Conservation (phyloP, 2,888 invertebrate species). For the Eubasilissa splendida region DNA sequence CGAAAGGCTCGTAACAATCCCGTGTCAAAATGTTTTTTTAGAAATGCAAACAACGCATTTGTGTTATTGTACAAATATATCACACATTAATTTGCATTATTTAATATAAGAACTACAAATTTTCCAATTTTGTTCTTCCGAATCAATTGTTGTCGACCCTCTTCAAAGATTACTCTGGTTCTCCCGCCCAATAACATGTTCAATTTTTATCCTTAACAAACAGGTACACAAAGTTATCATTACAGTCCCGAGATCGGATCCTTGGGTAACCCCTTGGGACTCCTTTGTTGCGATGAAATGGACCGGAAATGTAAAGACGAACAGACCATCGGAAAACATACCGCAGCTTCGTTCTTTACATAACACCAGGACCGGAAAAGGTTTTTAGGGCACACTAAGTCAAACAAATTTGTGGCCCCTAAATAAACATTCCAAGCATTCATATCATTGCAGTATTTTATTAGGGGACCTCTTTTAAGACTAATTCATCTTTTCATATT, state of each 20-base stretch:
- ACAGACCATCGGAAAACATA: slow-evolving; percentile 29
- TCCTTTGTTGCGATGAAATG: slow-evolving; percentile 29
- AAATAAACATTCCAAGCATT: too few species aligned
- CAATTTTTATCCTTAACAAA: slow-evolving; percentile 18
- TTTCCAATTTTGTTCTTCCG: slow-evolving; percentile 17
- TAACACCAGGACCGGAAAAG: slow-evolving; percentile 1
- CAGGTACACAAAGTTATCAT: slow-evolving; percentile 21
- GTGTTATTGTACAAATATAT: too few species aligned
- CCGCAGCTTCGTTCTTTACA: slow-evolving; percentile 19
- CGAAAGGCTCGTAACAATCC: too few species aligned
- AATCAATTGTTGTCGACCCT: slow-evolving; percentile 35
- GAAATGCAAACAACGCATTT: too few species aligned
- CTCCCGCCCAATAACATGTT: slow-evolving; percentile 20
- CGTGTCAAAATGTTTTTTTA: too few species aligned
- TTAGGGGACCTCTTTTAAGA: too few species aligned
- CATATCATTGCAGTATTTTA: too few species aligned
- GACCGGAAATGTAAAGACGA: slow-evolving; percentile 29
- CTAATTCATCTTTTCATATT: too few species aligned
- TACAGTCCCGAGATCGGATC: slow-evolving; percentile 10
- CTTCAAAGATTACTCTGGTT: slow-evolving; percentile 16
- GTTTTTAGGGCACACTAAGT: too few species aligned
- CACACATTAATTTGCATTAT: too few species aligned
- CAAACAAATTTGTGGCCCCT: too few species aligned
- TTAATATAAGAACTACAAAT: too few species aligned
- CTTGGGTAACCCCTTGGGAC: slow-evolving; percentile 11